Conservation (phyloP, 2,113 vertebrate species). For the Grallaria varia region DNA sequence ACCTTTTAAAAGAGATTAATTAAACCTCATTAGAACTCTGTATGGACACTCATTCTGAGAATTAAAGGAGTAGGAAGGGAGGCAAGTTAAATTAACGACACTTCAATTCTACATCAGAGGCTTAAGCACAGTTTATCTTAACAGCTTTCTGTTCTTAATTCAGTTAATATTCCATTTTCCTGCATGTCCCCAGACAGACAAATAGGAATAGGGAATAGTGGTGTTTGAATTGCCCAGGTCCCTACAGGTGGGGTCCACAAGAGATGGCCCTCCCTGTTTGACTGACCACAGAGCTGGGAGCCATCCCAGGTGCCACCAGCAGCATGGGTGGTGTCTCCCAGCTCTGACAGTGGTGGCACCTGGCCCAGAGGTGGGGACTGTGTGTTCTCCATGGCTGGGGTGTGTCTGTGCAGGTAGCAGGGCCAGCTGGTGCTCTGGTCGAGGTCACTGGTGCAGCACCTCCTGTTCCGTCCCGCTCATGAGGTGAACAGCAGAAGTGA, state of each 20-base stretch:
- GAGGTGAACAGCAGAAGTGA: neutral
- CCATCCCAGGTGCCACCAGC: neutral
- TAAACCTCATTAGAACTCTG: conserved; percentile 13
- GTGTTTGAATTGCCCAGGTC: neutral
- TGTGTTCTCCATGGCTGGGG: rapidly evolving
- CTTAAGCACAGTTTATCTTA: neutral
- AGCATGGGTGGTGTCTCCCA: neutral
- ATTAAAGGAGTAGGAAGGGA: neutral
- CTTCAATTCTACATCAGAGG: neutral
- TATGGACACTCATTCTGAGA: conserved; percentile 6
- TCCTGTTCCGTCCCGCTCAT: neutral
- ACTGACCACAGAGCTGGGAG: neutral
- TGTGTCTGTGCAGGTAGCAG: neutral
- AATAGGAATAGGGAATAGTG: rapidly evolving
- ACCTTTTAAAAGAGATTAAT: conserved; percentile 23
- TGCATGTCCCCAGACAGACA: neutral
- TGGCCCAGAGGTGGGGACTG: neutral
- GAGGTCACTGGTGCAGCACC: too few species aligned
- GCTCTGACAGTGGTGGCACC: neutral
- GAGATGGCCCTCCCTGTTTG: neutral
- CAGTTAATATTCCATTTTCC: neutral
- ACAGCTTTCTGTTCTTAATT: neutral
- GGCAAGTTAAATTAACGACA: neutral
- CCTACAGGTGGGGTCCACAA: neutral
- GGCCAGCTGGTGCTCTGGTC: neutral